Percentiles rank a stretch among this genome's conserved stretches.
These are phyloP conservation scores for Laodelphax striatellus DNA, from an alignment of 1,140 invertebrate species.

Conservation along the genomic window DNA sequence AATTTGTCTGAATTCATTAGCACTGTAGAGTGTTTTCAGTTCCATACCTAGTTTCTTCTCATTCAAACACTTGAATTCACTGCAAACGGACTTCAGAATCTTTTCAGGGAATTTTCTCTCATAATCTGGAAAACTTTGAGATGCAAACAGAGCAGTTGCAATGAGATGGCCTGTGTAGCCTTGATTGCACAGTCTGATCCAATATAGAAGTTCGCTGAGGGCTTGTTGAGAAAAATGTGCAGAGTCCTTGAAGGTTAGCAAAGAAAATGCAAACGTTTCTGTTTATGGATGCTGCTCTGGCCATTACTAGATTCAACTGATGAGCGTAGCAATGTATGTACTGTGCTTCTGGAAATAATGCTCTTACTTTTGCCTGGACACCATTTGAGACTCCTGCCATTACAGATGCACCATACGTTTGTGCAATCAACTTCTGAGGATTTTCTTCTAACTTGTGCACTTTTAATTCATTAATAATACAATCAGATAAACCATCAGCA, in stretches of 20 bases:
- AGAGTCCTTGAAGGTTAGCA: neutral
- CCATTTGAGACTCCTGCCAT: slow-evolving; percentile 24
- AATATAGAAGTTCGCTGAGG: neutral
- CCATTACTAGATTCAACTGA: slow-evolving; percentile 28
- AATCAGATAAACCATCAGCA: slow-evolving; percentile 14
- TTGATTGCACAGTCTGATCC: neutral
- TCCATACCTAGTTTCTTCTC: too few relatives aligned
- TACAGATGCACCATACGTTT: slow-evolving; percentile 28
- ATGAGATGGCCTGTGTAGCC: neutral
- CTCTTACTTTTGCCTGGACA: too few relatives aligned
- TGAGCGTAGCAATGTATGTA: slow-evolving; percentile 30
- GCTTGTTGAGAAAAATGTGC: slow-evolving; percentile 1
- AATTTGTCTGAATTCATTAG: too few relatives aligned
- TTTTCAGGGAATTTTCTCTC: too few relatives aligned
- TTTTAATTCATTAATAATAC: slow-evolving; percentile 22
- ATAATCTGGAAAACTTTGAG: too few relatives aligned
- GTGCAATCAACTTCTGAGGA: slow-evolving; percentile 27
- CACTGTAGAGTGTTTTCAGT: too few relatives aligned
- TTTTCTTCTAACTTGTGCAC: slow-evolving; percentile 16
- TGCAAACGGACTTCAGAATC: too few relatives aligned
- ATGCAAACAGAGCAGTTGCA: too few relatives aligned
- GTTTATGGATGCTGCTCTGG: slow-evolving; percentile 23
- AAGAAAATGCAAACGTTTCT: slow-evolving; percentile 25
- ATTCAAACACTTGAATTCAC: too few relatives aligned
- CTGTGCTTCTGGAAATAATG: too few relatives aligned